Percentiles rank a stretch among this genome's conserved stretches.
Conservation (phyloP, 2,797 vertebrate species). For the Aphelocoma californica region DNA sequence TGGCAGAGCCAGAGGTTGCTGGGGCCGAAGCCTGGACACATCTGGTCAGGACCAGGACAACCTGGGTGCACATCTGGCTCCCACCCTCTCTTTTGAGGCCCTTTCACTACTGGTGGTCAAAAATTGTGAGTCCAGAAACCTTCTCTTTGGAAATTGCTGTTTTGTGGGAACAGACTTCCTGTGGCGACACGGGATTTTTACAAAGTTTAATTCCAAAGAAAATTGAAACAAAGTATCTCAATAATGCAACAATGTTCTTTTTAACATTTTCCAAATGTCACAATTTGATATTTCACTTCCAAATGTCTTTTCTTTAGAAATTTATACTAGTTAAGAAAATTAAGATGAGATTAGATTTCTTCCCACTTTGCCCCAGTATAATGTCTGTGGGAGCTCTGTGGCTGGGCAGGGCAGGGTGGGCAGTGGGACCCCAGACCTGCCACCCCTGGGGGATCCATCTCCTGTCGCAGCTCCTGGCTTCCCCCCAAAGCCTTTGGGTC, state of each 20-base stretch:
- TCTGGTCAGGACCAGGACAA: neutral
- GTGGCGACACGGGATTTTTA: rapidly evolving
- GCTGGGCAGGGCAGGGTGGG: neutral
- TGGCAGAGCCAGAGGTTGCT: neutral
- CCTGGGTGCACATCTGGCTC: rapidly evolving
- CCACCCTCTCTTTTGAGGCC: rapidly evolving
- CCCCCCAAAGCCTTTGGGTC: neutral
- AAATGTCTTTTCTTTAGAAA: constrained; percentile 30
- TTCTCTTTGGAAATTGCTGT: neutral
- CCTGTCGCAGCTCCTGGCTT: rapidly evolving
- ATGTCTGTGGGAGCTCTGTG: neutral
- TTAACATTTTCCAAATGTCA: constrained; percentile 62
- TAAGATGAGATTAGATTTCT: neutral
- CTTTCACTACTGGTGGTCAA: neutral
- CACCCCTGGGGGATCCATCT: neutral
- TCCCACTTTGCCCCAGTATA: neutral
- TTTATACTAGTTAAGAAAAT: constrained; percentile 30
- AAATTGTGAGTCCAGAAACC: neutral
- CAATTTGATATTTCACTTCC: constrained; percentile 43
- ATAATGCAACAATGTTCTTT: neutral
- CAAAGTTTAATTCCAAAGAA: neutral
- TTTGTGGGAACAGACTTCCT: neutral
- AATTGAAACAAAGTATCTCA: constrained; percentile 41
- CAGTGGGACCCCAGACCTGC: neutral
- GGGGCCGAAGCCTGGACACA: neutral